A percentile compares a stretch with the other conserved stretches of the same genome.
These are phyloP conservation scores for Leucopternis melanops DNA, from an alignment of 2,113 vertebrate species.

Conservation along the genomic window DNA sequence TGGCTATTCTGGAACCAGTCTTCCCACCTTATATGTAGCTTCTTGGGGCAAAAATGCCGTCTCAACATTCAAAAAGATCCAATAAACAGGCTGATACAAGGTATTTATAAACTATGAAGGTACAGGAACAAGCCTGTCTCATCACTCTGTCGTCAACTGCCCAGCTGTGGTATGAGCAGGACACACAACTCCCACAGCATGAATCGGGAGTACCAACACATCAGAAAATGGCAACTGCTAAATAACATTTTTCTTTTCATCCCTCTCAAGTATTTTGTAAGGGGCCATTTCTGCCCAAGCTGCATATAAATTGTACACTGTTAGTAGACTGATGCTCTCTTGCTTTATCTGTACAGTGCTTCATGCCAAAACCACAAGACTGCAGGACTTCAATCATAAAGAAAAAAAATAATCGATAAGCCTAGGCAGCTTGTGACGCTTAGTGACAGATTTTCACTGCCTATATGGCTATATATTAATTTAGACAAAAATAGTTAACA, in stretches of 20 bases:
- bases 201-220: not conserved
- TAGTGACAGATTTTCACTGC: slow-evolving; percentile 12
- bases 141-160: not conserved
- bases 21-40: not conserved
- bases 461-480: slow-evolving; percentile 6
- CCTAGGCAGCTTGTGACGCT: slow-evolving; percentile 3
- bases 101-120: not conserved
- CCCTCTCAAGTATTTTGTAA: not conserved
- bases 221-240: not conserved
- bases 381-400: not conserved
- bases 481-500: slow-evolving; percentile 26
- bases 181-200: not conserved
- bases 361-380: not conserved
- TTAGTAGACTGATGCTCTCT: slow-evolving; percentile 9
- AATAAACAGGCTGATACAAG: not conserved
- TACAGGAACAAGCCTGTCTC: not conserved
- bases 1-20: not conserved
- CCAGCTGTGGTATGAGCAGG: not conserved
- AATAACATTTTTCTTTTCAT: not conserved
- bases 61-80: not conserved
- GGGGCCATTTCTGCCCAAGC: not conserved
- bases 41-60: not conserved
- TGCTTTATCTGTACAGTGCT: not conserved
- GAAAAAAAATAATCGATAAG: slow-evolving; percentile 29
- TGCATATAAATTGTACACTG: not conserved